Evolutionary conservation across 2,888 invertebrate species (phyloP), one percentile per base, ranked within the genome.

Genomic region (Candidula unifasciata): DNA sequence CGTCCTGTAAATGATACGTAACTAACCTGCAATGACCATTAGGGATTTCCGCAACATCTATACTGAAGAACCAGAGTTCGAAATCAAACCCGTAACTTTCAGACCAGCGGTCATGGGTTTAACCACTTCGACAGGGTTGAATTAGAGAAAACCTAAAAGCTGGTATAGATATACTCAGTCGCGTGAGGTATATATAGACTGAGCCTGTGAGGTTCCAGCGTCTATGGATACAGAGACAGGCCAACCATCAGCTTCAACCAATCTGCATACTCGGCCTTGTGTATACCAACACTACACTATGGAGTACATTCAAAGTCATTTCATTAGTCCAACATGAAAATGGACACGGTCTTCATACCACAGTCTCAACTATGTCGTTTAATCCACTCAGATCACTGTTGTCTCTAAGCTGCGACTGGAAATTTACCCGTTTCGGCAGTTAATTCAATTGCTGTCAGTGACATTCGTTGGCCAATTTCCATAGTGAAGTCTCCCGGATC

Each of bases 401-500:
- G 54, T 21, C 54, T 30, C 44, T 30, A 54, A 74, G 54, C n/a
- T 74, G 54, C 54, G 18, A 10, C 54, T 30, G 30, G 74, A 74
- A 33, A 64, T 78, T 60, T 78, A 64, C 16, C 2, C 64, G 64
- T 37, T n/a, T 78, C 60, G 18, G 10, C 35, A 60, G 78, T 64
- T 44, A 80, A 80, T 44, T 80, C 52, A n/a, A 80, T 80, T 80
- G 6, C 37, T 64, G 68, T 68, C 24, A 71, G 57, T 35, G 82
- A 33, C 64, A 64, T 27, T 21, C 64, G 71, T 57, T 82, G 73
- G 57, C 74, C 64, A 82, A 44, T 74, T 82, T 82, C 73, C 73
- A 60, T 33, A 74, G 79, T 18, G 69, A 66, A 33, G 73, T 74
- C 44, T 74, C 74, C 74, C 74, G n/a, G 8, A 44, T 30, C 64